Evolutionary conservation across 2,797 vertebrate species (phyloP).

Genomic region (Furcifer pardalis): DNA sequence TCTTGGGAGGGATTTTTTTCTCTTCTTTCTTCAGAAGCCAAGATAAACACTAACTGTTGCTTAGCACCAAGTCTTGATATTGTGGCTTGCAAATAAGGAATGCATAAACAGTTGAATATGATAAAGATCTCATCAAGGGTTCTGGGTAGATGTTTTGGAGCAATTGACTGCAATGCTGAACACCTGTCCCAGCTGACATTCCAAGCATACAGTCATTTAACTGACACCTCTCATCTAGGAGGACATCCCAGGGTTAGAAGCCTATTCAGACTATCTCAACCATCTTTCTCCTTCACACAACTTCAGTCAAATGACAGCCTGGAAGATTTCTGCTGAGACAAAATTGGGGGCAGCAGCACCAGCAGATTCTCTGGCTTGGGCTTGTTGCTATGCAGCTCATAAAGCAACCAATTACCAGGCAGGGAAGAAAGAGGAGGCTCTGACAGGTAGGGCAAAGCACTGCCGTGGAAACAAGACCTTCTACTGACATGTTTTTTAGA

Average conservation of each 20-base stretch:
- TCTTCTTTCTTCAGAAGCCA: background rate
- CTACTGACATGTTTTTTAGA: conserved; percentile 3
- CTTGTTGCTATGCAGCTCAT: conserved; percentile 25
- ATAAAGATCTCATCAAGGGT: conserved; percentile 15
- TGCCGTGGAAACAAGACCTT: background rate
- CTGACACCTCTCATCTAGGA: background rate
- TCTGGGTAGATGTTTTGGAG: background rate
- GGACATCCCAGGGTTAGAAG: conserved; percentile 1
- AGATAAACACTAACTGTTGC: background rate
- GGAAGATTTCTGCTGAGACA: conserved; percentile 5
- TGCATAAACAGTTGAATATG: background rate
- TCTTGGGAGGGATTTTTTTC: background rate
- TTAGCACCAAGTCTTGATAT: background rate
- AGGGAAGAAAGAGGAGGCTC: background rate
- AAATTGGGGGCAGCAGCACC: background rate
- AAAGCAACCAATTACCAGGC: conserved; percentile 17
- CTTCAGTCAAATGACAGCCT: conserved; percentile 18
- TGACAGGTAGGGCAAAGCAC: background rate
- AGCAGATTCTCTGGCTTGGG: background rate
- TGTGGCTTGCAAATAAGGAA: background rate
- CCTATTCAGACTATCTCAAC: background rate
- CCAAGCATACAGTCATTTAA: background rate
- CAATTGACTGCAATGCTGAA: background rate
- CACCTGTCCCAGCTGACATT: background rate
- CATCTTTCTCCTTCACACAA: background rate